Evolutionary conservation across 30 jellyfish, hydroid and myxozoan species (phyloP), one percentile per base, ranked within the genome.

Genomic region (Cassiopea xamachana): DNA sequence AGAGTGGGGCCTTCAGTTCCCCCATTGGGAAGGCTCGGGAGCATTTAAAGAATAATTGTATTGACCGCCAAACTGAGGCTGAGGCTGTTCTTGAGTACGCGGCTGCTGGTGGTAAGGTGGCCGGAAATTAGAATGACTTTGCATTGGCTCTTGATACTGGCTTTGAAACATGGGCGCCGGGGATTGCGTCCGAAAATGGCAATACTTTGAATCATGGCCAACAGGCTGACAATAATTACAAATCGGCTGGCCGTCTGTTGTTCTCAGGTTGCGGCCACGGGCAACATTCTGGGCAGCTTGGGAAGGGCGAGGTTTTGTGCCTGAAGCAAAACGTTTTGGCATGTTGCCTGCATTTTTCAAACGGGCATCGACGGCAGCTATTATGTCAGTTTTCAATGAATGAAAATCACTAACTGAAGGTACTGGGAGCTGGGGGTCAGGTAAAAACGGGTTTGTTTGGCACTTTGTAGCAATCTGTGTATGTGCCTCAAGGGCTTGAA

Each of bases 221-320:
- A 79, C 87, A 18, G 50, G 59, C 9, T 58, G 87, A 58, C 89
- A 81, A 44, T 2, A 16, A 9, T 81, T 81, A 16, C 89, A 81
- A 9, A 81, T 81, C 7, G 89, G 89, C 68, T 81, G 89, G 46
- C 89, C 80, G 64, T 81, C 89, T 2, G 80, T 81, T 5, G 89
- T 81, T 1, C 89, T 8, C 1, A 81, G 46, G 64, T 59, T 81
- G 18, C 69, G 80, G 48, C 89, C 80, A 4, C 89, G 75, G 1
- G 87, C 87, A 79, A 70, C 75, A 17, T 43, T 74, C 43, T 74
- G 58, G 10, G 7, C 58, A 18, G 7, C 2, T 14, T 74, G 83
- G 83, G 83, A 39, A 39, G 19, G 46, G 58, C 48, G 61, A 74
- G 61, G 61, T 18, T 74, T 74, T 46, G 39, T 74, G 64, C 64